phyloP scores from a whole-genome alignment of 2,888 invertebrate species.

The Epistrophe grossulariae region DNA sequence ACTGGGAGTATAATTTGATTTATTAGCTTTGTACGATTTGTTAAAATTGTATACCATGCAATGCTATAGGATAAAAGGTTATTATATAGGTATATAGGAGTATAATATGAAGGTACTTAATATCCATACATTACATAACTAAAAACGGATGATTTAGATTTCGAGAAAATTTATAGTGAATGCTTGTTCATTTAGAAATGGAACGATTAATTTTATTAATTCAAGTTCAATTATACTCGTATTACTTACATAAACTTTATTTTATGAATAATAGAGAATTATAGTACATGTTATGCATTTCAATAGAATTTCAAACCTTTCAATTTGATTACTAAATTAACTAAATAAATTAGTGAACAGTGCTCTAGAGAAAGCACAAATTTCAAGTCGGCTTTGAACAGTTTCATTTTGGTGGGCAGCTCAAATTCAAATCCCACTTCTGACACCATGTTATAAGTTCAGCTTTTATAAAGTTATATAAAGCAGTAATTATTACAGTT shows the following conservation, averaged over 20 bases:
- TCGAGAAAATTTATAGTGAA: not conserved
- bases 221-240: not conserved
- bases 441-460: too few relatives aligned
- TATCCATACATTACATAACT: not conserved
- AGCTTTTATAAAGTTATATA: too few relatives aligned
- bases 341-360: too few relatives aligned
- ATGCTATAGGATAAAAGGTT: not conserved
- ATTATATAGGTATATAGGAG: not conserved
- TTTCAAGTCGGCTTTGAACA: too few relatives aligned
- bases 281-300: too few relatives aligned
- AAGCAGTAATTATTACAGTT: too few relatives aligned
- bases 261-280: not conserved
- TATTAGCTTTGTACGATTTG: constrained; percentile 18
- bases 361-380: too few relatives aligned
- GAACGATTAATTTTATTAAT: not conserved
- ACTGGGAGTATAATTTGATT: constrained; percentile 1
- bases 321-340: too few relatives aligned
- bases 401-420: too few relatives aligned
- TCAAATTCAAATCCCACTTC: too few relatives aligned
- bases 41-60: not conserved
- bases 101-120: not conserved
- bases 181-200: not conserved
- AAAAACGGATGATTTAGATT: not conserved
- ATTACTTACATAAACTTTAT: not conserved
- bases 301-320: too few relatives aligned